Evolutionary conservation across 2,888 invertebrate species (phyloP).

Genomic region (Dimorphilus gyrociliatus): DNA sequence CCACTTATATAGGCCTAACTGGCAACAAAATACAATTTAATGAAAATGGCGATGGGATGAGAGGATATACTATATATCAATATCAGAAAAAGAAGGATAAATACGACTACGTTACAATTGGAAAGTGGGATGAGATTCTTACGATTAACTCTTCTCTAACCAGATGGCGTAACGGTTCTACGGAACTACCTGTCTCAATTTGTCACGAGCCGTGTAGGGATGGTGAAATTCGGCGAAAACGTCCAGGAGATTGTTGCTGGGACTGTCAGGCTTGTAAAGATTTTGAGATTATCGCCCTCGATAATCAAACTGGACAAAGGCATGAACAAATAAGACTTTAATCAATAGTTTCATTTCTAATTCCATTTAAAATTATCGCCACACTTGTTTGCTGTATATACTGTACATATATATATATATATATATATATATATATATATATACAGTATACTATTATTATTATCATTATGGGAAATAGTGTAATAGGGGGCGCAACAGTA

Average conservation of each 20-base stretch:
- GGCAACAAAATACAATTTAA: slow-evolving; percentile 47
- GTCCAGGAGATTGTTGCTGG: slow-evolving; percentile 49
- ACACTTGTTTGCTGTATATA: too few relatives aligned
- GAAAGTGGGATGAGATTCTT: slow-evolving; percentile 44
- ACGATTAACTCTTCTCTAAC: slow-evolving; percentile 15
- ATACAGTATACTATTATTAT: too few relatives aligned
- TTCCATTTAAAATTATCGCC: too few relatives aligned
- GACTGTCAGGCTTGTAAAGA: slow-evolving; percentile 51
- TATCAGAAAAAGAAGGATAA: slow-evolving; percentile 43
- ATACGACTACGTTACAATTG: slow-evolving; percentile 26
- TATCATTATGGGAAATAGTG: too few relatives aligned
- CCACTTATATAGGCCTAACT: slow-evolving; percentile 43
- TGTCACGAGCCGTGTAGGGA: slow-evolving; percentile 49
- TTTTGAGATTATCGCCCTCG: slow-evolving; percentile 38
- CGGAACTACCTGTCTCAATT: slow-evolving; percentile 44
- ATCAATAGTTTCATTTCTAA: too few relatives aligned
- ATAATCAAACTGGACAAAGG: too few relatives aligned
- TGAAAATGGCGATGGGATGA: slow-evolving; percentile 50
- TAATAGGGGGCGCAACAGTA: too few relatives aligned
- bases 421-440: too few relatives aligned
- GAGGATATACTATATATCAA: slow-evolving; percentile 54
- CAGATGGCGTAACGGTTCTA: slow-evolving; percentile 16
- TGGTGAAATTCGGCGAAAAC: slow-evolving; percentile 37
- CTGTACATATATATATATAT: too few relatives aligned
- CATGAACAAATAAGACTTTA: too few relatives aligned